Evolutionary conservation across 2,888 invertebrate species (phyloP).

Genomic region (Gandaritis pyraliata): DNA sequence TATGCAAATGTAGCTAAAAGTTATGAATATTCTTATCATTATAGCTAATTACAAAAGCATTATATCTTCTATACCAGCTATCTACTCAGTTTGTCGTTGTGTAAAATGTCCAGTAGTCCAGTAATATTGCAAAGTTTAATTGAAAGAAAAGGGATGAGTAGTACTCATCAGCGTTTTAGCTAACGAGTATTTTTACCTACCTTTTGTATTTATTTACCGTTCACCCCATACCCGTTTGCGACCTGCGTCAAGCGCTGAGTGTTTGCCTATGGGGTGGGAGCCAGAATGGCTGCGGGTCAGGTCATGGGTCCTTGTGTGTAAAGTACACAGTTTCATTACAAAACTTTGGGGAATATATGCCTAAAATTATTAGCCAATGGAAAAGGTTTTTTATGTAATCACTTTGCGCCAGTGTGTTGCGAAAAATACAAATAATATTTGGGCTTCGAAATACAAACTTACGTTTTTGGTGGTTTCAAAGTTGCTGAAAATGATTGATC

Average conservation of each 20-base stretch:
- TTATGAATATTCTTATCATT: not conserved
- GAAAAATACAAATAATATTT: too few relatives aligned
- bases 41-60: too few relatives aligned
- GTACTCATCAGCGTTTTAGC: too few relatives aligned
- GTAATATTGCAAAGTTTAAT: too few relatives aligned
- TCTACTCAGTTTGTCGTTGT: too few relatives aligned
- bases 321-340: slow-evolving; percentile 35
- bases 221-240: slow-evolving; percentile 32
- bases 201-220: slow-evolving; percentile 34
- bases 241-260: slow-evolving; percentile 41
- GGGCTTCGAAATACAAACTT: too few relatives aligned
- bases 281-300: slow-evolving; percentile 35
- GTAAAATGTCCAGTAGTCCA: too few relatives aligned
- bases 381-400: slow-evolving; percentile 33
- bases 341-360: slow-evolving; percentile 32
- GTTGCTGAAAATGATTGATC: too few relatives aligned
- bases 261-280: slow-evolving; percentile 40
- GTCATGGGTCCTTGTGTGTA: slow-evolving; percentile 31
- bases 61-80: too few relatives aligned
- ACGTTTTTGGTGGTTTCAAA: too few relatives aligned
- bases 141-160: too few relatives aligned
- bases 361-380: slow-evolving; percentile 28
- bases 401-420: slow-evolving; percentile 13
- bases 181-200: slow-evolving; percentile 26
- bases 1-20: not conserved